Evolutionary conservation across 2,113 vertebrate genomes (phyloP).

Genomic region (Alligator sinensis): DNA sequence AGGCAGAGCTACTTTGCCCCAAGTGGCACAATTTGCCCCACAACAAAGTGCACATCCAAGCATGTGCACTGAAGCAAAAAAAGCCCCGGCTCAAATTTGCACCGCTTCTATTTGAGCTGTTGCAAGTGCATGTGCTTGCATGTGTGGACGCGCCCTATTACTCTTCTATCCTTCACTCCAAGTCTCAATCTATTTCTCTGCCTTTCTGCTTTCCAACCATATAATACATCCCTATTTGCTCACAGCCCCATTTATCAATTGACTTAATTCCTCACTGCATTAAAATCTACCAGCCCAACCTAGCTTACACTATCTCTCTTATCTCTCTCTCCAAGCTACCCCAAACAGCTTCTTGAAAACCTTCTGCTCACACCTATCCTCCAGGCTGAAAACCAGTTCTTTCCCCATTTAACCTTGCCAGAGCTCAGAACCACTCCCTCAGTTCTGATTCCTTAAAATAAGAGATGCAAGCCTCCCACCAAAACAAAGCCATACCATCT

Average conservation of each 20-base stretch:
- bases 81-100: too few species aligned
- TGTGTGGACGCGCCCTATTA: neutral
- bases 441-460: accelerated
- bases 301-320: slow-evolving; percentile 41
- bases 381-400: slow-evolving; percentile 40
- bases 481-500: neutral
- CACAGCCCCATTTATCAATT: slow-evolving; percentile 50
- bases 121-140: too few species aligned
- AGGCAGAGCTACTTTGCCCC: too few species aligned
- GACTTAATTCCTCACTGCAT: slow-evolving; percentile 20
- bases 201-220: slow-evolving; percentile 39
- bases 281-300: slow-evolving; percentile 42
- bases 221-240: neutral
- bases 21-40: too few species aligned
- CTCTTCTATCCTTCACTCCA: slow-evolving; percentile 8
- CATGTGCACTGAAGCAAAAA: too few species aligned
- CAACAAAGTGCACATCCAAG: too few species aligned
- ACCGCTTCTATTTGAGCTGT: too few species aligned
- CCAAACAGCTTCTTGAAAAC: slow-evolving; percentile 59
- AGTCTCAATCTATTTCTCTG: slow-evolving; percentile 53
- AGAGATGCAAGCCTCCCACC: too few species aligned
- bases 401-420: slow-evolving; percentile 38
- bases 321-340: slow-evolving; percentile 31
- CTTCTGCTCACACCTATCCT: slow-evolving; percentile 45
- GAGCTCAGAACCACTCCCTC: slow-evolving; percentile 48